Base-by-base conservation (phyloP, 2,888 invertebrate genomes). In the Pyrrhosoma nymphula region DNA sequence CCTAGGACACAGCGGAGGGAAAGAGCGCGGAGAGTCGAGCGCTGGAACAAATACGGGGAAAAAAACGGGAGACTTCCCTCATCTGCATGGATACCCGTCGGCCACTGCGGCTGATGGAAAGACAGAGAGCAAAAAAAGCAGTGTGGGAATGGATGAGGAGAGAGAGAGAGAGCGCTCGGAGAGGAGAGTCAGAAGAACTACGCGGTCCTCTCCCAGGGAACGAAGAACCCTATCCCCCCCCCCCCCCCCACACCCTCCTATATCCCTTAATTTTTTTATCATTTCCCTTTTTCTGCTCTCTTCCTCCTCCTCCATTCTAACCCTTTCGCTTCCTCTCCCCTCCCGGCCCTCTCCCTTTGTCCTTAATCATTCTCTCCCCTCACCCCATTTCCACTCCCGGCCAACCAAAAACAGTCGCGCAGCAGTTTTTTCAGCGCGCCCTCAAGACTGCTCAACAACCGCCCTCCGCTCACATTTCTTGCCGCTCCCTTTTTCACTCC, bases 81-180 rank as follows among this genome's bases (percentile, higher is more conserved):
- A 93, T 93, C 93, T 93, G 93, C 93, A 93, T 93, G 93, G 55
- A 93, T 82, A 35, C 82, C 82, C 82, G 30, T 23, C 89, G 89
- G 47, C 89, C 89, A 89, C 93, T 63, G 91, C 60, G 91, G 91
- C 69, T 39, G 91, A 91, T 91, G 93, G 91, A 60, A 63, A 89
- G 89, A 89, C 89, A 39, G 55, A 35, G 20, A 35, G 16, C 26
- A 75, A 93, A 75, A 69, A 23, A 93, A 91, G 56, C 91, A 93
- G 82, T 63, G 60, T 91, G 91, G 91, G 91, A 91, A 91, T 91
- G 60, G 91, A 63, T 63, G 35, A 12, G 55, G 39, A 8, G 30
- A 10, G 82, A 82, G 69, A 90, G 47, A 47, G 47, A 47, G 47
- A 8, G 47, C 2, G 56, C 30, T 56, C 18, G 35, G 82, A 8